phyloP scores from a whole-genome alignment of 2,888 invertebrate species.

The Druceiella hillmani region DNA sequence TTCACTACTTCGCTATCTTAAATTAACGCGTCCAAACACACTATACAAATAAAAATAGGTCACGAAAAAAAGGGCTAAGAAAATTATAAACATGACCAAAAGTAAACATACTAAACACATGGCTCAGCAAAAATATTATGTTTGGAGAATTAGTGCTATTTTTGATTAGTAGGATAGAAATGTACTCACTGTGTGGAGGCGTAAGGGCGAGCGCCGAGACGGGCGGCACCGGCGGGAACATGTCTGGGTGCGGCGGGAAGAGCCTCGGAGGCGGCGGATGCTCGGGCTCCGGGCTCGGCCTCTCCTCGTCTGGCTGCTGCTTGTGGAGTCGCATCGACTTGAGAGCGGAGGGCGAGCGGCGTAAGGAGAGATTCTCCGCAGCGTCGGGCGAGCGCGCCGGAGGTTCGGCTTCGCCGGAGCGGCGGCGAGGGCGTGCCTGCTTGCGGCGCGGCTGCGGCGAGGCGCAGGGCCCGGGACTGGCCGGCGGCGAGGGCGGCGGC shows the following conservation, averaged over 20 bases:
- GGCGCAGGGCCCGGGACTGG: slow-evolving; percentile 54
- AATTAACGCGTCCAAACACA: too few relatives aligned
- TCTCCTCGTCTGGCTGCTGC: slow-evolving; percentile 38
- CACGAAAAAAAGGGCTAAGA: too few relatives aligned
- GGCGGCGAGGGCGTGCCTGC: slow-evolving; percentile 77
- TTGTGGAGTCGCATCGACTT: slow-evolving; percentile 43
- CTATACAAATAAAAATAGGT: too few relatives aligned
- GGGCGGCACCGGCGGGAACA: slow-evolving; percentile 69
- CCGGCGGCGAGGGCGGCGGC: slow-evolving; percentile 40
- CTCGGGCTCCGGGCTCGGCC: slow-evolving; percentile 34
- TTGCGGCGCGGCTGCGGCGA: slow-evolving; percentile 81
- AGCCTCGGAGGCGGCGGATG: slow-evolving; percentile 52
- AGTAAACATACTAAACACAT: too few relatives aligned
- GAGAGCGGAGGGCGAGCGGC: slow-evolving; percentile 44
- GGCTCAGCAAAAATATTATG: too few relatives aligned
- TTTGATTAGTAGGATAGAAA: too few relatives aligned
- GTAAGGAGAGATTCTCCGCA: slow-evolving; percentile 58
- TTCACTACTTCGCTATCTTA: too few relatives aligned
- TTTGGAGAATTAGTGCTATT: too few relatives aligned
- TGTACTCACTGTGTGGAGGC: slow-evolving; percentile 75
- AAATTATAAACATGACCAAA: too few relatives aligned
- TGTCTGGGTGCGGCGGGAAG: slow-evolving; percentile 55
- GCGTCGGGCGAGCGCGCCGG: slow-evolving; percentile 36
- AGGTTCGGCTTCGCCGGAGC: slow-evolving; percentile 68
- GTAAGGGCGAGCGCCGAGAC: slow-evolving; percentile 72